Evolutionary conservation across 2,888 invertebrate species (phyloP), one percentile per base, ranked within the genome.

Genomic region (Chalcis sispes): DNA sequence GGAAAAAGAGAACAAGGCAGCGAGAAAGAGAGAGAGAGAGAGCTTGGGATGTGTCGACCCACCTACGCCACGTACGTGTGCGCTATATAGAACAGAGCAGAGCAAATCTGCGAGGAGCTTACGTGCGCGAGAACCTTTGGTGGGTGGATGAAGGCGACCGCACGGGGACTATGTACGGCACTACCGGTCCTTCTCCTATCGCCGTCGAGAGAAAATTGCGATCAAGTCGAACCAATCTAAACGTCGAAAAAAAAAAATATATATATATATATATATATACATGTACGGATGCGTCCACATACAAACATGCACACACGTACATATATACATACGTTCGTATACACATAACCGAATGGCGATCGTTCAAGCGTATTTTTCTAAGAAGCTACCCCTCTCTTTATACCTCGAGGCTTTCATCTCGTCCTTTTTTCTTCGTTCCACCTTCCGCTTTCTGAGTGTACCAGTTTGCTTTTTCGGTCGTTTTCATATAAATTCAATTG

Each of bases 301-400:
- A n/a, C n/a, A n/a, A n/a, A n/a, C n/a, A n/a, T n/a, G n/a, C n/a
- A n/a, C n/a, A n/a, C n/a, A n/a, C n/a, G n/a, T n/a, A n/a, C n/a
- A n/a, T n/a, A n/a, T n/a, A n/a, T n/a, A n/a, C n/a, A n/a, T n/a
- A n/a, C n/a, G n/a, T n/a, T n/a, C n/a, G n/a, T n/a, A n/a, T n/a
- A n/a, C n/a, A 52, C 52, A 50, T 58, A 27, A 36, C 25, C 65
- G 29, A 67, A 50, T 52, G 48, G 20, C 36, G 52, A 58, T 65
- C 65, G 50, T 29, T 65, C 65, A 56, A 58, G 27, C 65, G 70
- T 70, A 65, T 70, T 70, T 71, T 65, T 29, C 36, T 36, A 62
- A 69, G 56, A n/a, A 73, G 23, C 36, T 32, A 25, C 0, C 46
- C 48, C 18, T 4, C 36, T 10, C 23, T 23, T 2, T 29, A 27